Evolutionary conservation across 2,113 vertebrate species (phyloP).

Genomic region (Solea solea): DNA sequence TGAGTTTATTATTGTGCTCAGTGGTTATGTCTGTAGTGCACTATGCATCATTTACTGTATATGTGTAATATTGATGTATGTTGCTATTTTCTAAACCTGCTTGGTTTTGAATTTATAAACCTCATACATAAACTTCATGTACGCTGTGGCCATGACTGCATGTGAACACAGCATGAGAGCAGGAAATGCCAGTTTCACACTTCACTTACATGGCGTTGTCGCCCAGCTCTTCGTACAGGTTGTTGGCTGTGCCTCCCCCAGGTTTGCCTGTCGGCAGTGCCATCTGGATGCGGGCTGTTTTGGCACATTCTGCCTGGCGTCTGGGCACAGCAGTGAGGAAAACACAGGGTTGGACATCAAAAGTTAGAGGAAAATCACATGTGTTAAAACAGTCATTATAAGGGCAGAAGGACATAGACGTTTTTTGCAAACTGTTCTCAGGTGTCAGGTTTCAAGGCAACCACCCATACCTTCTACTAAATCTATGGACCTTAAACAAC

Average conservation of each 20-base stretch:
- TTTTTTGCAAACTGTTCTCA: background rate
- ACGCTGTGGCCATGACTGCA: background rate
- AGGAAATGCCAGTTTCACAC: conserved; percentile 42
- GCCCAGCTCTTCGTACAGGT: conserved; percentile 95
- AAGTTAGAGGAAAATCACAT: conserved; percentile 25
- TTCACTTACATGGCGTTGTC: conserved; percentile 95
- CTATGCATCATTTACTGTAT: too few species aligned
- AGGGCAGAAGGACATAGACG: background rate
- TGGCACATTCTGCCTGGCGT: conserved; percentile 95
- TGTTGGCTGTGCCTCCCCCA: conserved; percentile 83
- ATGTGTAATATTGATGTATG: too few species aligned
- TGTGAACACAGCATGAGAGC: conserved; percentile 13
- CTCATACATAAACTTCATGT: too few species aligned
- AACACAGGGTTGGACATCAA: conserved; percentile 14
- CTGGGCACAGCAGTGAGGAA: conserved; percentile 72
- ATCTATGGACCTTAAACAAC: too few species aligned
- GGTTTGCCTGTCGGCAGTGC: conserved; percentile 91
- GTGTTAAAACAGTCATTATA: background rate
- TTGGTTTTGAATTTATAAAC: too few species aligned
- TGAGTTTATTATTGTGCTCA: too few species aligned
- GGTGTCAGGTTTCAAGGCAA: background rate
- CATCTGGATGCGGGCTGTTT: conserved; percentile 95
- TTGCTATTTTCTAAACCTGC: too few species aligned
- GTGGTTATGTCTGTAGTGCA: too few species aligned
- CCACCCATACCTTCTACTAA: too few species aligned